Conservation (phyloP, 2,888 invertebrate species). For the Taenaris catops region DNA sequence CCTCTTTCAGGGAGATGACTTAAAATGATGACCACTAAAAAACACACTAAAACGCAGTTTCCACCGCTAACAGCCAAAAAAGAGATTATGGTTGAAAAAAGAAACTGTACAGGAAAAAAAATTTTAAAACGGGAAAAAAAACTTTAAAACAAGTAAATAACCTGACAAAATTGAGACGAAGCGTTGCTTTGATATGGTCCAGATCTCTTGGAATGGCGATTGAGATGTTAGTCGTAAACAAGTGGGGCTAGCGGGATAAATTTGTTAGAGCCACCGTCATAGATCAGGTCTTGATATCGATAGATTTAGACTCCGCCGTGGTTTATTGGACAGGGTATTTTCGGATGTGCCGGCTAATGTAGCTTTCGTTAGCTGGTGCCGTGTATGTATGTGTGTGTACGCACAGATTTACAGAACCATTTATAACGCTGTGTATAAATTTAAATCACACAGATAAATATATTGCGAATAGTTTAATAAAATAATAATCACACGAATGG, state of each 20-base stretch:
- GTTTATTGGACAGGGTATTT: conserved; percentile 20
- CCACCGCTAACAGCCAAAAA: too few species aligned
- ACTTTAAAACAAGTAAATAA: conserved; percentile 7
- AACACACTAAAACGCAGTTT: too few species aligned
- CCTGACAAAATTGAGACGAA: conserved; percentile 4
- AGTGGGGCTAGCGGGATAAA: conserved; percentile 6
- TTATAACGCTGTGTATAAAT: conserved; percentile 1
- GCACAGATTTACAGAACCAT: conserved; percentile 2
- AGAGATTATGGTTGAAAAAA: too few species aligned
- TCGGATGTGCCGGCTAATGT: conserved; percentile 4
- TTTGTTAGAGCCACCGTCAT: conserved; percentile 11
- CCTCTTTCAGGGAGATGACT: too few species aligned
- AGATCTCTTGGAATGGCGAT: conserved; percentile 9
- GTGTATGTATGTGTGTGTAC: too few species aligned
- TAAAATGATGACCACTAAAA: too few species aligned
- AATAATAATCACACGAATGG: background rate
- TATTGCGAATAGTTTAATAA: background rate
- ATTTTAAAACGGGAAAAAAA: background rate
- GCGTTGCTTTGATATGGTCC: conserved; percentile 1
- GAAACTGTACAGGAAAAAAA: too few species aligned
- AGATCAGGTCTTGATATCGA: conserved; percentile 10
- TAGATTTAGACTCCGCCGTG: conserved; percentile 12
- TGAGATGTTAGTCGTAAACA: conserved; percentile 17
- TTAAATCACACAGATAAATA: too few species aligned
- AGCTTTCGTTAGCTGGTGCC: background rate